Evolutionary conservation across 2,888 invertebrate genomes (phyloP).

Genomic region (Chironomus tentans): DNA sequence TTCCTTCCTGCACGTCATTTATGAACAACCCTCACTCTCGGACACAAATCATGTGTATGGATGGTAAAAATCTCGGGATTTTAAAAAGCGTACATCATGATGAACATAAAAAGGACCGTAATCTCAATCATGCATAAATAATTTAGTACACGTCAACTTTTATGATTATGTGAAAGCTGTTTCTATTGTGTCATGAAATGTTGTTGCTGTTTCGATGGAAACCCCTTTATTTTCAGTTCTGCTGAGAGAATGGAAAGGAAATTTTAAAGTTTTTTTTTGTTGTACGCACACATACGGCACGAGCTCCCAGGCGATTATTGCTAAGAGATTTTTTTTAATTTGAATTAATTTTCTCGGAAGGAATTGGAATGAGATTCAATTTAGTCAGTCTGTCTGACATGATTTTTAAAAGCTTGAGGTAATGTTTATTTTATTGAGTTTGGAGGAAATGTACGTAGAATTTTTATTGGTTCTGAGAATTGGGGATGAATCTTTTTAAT

Average conservation of each 20-base stretch:
- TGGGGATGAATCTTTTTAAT: no score
- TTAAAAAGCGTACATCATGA: no score
- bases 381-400: no score
- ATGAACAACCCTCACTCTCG: no score
- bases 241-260: no score
- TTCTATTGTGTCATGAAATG: neutral
- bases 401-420: no score
- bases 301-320: conserved; percentile 1
- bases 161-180: neutral
- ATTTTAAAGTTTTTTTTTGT: neutral
- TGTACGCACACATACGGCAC: neutral
- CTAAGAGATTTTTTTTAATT: neutral
- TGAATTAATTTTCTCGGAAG: neutral
- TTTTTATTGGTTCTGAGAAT: no score
- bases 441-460: no score
- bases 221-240: neutral
- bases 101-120: neutral
- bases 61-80: neutral
- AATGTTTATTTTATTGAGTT: no score
- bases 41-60: neutral
- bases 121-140: conserved; percentile 11
- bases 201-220: neutral
- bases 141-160: neutral
- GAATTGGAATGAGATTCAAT: no score
- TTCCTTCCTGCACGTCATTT: no score